These are phyloP conservation scores for Hydrolagus affinis DNA, from an alignment of 2,113 vertebrate genomes.

Conservation along the genomic window DNA sequence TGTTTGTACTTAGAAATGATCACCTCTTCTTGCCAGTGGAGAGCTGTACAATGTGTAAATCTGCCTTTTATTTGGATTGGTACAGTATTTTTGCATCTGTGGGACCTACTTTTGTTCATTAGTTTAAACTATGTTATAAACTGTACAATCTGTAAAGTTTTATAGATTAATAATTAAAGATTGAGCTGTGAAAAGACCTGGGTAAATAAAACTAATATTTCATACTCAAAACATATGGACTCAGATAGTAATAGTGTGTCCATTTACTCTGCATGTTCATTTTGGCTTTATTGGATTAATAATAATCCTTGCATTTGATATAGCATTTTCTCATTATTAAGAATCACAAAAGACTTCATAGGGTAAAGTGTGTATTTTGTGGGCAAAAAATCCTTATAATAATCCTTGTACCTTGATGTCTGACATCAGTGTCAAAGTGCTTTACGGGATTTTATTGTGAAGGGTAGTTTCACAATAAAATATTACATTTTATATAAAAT, in stretches of 20 bases:
- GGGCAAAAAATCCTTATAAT: too few species aligned
- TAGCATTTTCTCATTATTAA: too few species aligned
- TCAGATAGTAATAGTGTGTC: neutral
- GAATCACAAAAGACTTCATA: too few species aligned
- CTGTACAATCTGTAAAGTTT: slow-evolving; percentile 88
- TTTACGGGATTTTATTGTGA: too few species aligned
- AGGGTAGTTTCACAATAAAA: too few species aligned
- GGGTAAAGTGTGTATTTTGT: too few species aligned
- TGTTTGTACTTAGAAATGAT: slow-evolving; percentile 71
- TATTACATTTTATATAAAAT: too few species aligned
- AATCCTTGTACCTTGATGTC: too few species aligned
- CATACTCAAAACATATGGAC: slow-evolving; percentile 43
- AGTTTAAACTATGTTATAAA: slow-evolving; percentile 64
- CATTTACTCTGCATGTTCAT: neutral
- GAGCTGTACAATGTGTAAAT: slow-evolving; percentile 63
- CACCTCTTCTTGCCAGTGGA: slow-evolving; percentile 54
- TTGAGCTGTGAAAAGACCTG: slow-evolving; percentile 74
- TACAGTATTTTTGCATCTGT: slow-evolving; percentile 79
- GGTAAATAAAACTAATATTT: slow-evolving; percentile 85
- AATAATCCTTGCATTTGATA: too few species aligned
- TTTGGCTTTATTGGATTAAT: neutral
- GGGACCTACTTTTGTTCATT: slow-evolving; percentile 72
- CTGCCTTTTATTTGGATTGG: slow-evolving; percentile 66
- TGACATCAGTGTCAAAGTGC: too few species aligned
- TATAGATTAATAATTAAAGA: slow-evolving; percentile 71